Evolutionary conservation across 2,113 vertebrate genomes (phyloP), one percentile per base, ranked within the genome.

Genomic region (Dinomys branickii): DNA sequence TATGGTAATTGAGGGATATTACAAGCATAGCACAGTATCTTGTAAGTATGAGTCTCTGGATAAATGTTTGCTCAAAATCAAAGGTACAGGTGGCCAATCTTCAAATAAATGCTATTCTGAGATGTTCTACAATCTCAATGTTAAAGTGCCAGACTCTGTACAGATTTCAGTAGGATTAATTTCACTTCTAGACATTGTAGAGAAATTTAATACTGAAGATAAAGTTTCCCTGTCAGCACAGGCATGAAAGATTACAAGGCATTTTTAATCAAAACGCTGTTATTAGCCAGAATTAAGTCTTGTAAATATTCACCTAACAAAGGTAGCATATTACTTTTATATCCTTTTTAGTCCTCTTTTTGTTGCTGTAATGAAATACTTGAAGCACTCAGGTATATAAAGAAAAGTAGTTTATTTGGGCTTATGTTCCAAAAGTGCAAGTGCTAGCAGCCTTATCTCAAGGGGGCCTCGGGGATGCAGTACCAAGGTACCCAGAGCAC

Each of bases 171-270:
- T 24, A 94, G n/a, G 75, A 94, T 95, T 50, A 90, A 81, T 92
- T 96, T 67, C 47, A 61, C 7, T 90, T 71, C 33, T 81, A 69
- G 47, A 85, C 56, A 90, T 52, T 81, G 4, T 19, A 75, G 67
- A 80, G 20, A 96, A 93, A 89, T 93, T 87, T 69, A 91, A 75
- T 81, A 73, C 5, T 84, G 47, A 91, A 69, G 9, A 93, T 93
- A 89, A 90, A 91, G 7, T 77, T 96, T 33, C 5, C 10, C 47
- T 22, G 58, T 89, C 93, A 88, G 19, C 65, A 80, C 41, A 86
- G 33, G 91, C 61, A 83, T 78, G 67, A 86, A 91, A 81, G 26
- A 86, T n/a, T 56, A 52, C 12, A 93, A 71, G n/a, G 58, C 26
- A 71, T 73, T 59, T 93, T 85, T 50, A 56, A 85, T 83, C 94